Evolutionary conservation across 2,888 invertebrate genomes (phyloP), one percentile per base, ranked within the genome.

Genomic region (Melanchra persicariae): DNA sequence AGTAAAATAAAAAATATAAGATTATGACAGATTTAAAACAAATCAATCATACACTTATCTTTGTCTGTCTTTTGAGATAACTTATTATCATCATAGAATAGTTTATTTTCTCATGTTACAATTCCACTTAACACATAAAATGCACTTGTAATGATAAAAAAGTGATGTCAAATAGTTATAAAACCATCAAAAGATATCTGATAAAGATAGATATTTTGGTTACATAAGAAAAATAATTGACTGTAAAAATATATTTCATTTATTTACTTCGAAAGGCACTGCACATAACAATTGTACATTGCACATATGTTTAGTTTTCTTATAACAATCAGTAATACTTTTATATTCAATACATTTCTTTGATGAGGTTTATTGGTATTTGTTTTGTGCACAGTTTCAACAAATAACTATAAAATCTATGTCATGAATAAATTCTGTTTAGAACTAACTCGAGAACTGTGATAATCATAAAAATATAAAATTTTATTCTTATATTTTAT

Each of bases 191-290:
- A 55, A 59, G 15, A 51, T 74, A 30, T 55, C 45, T 45, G 52
- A 51, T 54, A 63, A 54, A 34, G 8, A 19, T 26, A 67, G 15
- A 45, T 51, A 62, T 47, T 65, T 59, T 62, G 63, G 49, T 61
- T 17, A 49, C 47, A 19, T 59, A 67, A 52, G 55, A 62, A 69
- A 75, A 69, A 70, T 58, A 58, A 52, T 37, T 54, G 26, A 58
- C 61, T 58, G 37, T 24, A 60, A 82, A 76, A 74, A 85, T 74
- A 79, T 74, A 71, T 67, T 73, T 67, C 22, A 65, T 82, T 85
- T 73, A 75, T 74, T 73, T 60, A 63, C 34, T 65, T 66, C 40
- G 52, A 75, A 74, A 79, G 72, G 73, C 60, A 81, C 76, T 77
- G 73, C 64, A 82, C 78, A 37, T 75, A 62, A 65, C 57, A 67